Conservation (phyloP, 1,140 invertebrate species). For the Triops longicaudatus region DNA sequence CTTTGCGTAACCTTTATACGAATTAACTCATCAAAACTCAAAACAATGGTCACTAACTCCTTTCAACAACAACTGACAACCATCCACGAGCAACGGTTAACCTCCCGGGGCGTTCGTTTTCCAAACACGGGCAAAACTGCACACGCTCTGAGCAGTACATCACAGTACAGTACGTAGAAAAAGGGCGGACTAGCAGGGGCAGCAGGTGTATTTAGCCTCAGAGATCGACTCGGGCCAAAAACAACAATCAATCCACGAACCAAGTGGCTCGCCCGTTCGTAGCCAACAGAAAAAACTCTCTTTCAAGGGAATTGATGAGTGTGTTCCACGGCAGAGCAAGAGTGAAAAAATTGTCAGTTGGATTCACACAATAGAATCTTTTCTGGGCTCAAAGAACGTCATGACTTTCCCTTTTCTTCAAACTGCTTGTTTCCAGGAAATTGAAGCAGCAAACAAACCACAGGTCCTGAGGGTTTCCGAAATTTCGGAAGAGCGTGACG, state of each 20-base stretch:
- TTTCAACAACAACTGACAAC: too few species aligned
- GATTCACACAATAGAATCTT: background rate
- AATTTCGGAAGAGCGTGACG: background rate
- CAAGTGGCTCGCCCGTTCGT: background rate
- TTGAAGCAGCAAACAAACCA: background rate
- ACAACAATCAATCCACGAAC: background rate
- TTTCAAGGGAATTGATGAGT: background rate
- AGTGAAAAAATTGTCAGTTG: background rate
- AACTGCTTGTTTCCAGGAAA: background rate
- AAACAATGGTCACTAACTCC: too few species aligned
- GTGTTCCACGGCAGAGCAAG: background rate
- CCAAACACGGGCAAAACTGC: too few species aligned
- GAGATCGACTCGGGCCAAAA: background rate
- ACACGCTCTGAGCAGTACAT: too few species aligned
- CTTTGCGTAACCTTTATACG: too few species aligned
- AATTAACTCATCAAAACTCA: too few species aligned
- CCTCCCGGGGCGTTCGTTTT: too few species aligned
- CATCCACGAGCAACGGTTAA: too few species aligned
- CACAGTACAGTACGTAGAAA: background rate
- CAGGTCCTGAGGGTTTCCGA: background rate
- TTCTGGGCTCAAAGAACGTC: background rate
- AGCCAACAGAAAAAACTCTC: background rate
- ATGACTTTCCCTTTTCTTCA: background rate
- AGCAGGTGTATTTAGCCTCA: background rate
- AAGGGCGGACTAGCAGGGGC: background rate